phyloP scores from a whole-genome alignment of 2,113 vertebrate genomes.

The Podilymbus podiceps region DNA sequence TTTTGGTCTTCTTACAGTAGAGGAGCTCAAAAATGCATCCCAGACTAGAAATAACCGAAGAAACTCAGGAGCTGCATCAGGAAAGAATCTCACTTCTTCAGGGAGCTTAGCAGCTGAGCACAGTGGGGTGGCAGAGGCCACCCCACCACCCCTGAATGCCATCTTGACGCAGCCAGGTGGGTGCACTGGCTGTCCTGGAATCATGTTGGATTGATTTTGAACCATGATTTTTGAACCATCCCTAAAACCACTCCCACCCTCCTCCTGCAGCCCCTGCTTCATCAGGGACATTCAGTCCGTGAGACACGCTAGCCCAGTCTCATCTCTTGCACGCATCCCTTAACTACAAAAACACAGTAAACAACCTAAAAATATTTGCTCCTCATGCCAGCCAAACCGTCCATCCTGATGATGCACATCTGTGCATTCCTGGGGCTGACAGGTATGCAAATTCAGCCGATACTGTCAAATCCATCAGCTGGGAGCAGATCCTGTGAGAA shows the following conservation, averaged over 20 bases:
- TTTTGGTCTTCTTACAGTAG: constrained; percentile 24
- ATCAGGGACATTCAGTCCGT: too few species aligned
- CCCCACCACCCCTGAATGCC: not conserved
- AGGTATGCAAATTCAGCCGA: not conserved
- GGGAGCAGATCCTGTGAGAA: not conserved
- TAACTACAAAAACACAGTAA: not conserved
- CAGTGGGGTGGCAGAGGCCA: not conserved
- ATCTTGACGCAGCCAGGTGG: constrained; percentile 15
- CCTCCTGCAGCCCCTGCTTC: not conserved
- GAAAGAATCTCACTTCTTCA: not conserved
- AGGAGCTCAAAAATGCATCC: constrained; percentile 68
- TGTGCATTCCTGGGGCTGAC: not conserved
- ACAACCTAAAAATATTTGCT: not conserved
- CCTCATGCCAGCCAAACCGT: not conserved
- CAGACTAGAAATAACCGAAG: constrained; percentile 28
- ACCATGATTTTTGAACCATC: too few species aligned
- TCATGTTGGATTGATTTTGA: fast-evolving
- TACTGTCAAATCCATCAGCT: not conserved
- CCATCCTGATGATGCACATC: not conserved
- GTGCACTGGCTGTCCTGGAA: not conserved
- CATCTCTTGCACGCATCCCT: not conserved
- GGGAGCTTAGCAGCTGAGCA: not conserved
- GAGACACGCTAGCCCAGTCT: not conserved
- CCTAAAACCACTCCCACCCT: not conserved
- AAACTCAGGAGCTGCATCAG: not conserved